Evolutionary conservation across 2,888 invertebrate species (phyloP).

Genomic region (Amblyjoppa fuscipennis): DNA sequence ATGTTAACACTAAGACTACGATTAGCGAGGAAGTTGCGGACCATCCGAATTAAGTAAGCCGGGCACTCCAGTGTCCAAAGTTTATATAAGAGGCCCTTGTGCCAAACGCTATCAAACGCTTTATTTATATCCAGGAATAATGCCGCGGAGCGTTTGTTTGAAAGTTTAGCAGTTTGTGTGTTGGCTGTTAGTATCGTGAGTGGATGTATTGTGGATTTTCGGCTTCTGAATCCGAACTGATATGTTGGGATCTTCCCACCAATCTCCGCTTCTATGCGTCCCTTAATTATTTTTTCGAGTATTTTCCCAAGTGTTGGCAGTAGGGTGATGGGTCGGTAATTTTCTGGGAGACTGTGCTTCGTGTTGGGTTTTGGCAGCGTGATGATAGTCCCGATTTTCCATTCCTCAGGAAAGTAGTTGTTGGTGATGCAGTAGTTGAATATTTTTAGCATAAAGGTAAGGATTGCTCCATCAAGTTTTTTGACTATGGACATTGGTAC

Average conservation of each 20-base stretch:
- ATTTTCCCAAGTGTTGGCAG: slow-evolving; percentile 33
- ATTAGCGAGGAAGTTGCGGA: slow-evolving; percentile 17
- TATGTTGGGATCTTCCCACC: neutral
- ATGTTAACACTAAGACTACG: neutral
- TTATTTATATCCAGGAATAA: slow-evolving; percentile 71
- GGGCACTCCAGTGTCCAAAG: slow-evolving; percentile 49
- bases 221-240: too few relatives aligned
- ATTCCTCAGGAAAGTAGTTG: slow-evolving; percentile 3
- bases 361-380: slow-evolving; percentile 42
- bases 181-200: slow-evolving; percentile 42
- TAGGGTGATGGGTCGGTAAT: slow-evolving; percentile 16
- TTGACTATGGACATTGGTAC: slow-evolving; percentile 27
- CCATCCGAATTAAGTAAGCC: neutral
- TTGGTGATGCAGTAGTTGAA: slow-evolving; percentile 3
- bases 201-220: neutral
- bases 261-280: neutral
- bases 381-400: slow-evolving; percentile 22
- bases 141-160: slow-evolving; percentile 54
- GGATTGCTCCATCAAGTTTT: slow-evolving; percentile 22
- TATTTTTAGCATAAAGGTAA: slow-evolving; percentile 11
- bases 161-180: slow-evolving; percentile 31
- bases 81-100: slow-evolving; percentile 67
- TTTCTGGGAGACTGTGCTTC: slow-evolving; percentile 9
- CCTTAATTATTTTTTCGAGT: slow-evolving; percentile 40
- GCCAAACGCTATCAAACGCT: slow-evolving; percentile 72